Conservation (phyloP, 2,888 invertebrate genomes). For the Anoplius nigerrimus region DNA sequence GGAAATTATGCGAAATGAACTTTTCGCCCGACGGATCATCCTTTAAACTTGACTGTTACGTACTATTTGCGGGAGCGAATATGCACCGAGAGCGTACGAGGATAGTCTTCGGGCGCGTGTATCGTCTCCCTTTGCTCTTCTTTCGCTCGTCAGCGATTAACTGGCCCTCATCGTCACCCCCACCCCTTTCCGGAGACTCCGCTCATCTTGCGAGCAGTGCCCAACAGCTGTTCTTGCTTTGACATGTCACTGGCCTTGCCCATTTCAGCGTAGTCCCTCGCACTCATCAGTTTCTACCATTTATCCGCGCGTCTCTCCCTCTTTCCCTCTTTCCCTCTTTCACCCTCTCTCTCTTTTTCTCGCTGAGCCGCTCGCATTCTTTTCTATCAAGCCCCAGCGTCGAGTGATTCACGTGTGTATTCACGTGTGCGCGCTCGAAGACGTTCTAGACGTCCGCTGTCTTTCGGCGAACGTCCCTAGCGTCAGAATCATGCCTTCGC, state of each 20-base stretch:
- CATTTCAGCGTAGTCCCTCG: slow-evolving; percentile 36
- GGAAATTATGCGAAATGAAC: no score
- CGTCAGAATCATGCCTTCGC: no score
- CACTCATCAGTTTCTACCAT: slow-evolving; percentile 37
- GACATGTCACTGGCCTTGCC: slow-evolving; percentile 55
- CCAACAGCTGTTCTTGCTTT: slow-evolving; percentile 56
- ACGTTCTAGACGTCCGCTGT: no score
- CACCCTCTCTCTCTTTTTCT: slow-evolving; percentile 12
- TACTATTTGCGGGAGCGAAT: no score
- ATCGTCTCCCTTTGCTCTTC: slow-evolving; percentile 3
- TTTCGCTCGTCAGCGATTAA: slow-evolving; percentile 16
- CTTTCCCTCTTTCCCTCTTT: slow-evolving; percentile 7
- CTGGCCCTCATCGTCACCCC: slow-evolving; percentile 13
- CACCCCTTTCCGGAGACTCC: neutral
- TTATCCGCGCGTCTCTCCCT: slow-evolving; percentile 30
- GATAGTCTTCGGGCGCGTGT: slow-evolving; percentile 28
- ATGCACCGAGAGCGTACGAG: neutral
- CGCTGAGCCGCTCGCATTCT: slow-evolving; percentile 12
- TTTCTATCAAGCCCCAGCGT: slow-evolving; percentile 5
- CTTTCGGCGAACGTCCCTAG: no score
- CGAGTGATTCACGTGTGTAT: slow-evolving; percentile 47
- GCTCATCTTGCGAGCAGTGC: slow-evolving; percentile 6
- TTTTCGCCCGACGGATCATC: no score
- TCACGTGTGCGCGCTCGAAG: slow-evolving; percentile 32
- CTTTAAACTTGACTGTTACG: no score